Base-by-base conservation (phyloP, 35 echinoderm and acorn worm species). In the Patiria miniata region DNA sequence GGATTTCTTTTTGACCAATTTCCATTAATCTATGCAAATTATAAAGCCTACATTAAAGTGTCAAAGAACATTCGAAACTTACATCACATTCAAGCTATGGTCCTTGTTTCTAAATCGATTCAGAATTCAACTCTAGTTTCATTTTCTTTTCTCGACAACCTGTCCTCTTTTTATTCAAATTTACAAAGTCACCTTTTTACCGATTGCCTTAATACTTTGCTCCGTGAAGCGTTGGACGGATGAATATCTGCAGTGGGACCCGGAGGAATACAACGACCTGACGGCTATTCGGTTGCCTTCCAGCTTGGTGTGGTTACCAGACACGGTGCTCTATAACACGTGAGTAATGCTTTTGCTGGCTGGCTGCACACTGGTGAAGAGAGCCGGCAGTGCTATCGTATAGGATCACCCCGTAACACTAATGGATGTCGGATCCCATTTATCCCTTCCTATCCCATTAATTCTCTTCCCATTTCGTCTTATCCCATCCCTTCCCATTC, bases 301-400 rank as follows among this genome's bases (percentile, higher is more conserved):
- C 3, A 79, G 21, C 22, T 79, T 77, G 83, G 23, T 99, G 16
- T 99, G 96, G 96, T 83, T 94, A n/a, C 96, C 96, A 10, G 96
- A 99, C 61, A 99, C 96, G 23, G 78, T 99, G 1, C 79, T 99
- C 55, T 99, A 99, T 77, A 99, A 94, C 79, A 99, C 89, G 96
- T 99, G 83, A 94, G 95, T 44, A 7, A 68, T 32, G 0, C 15
- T 28, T 32, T 16, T 5, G n/a, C 4, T n/a, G n/a, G n/a, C n/a
- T n/a, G n/a, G n/a, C n/a, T n/a, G n/a, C n/a, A 10, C 1, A 78
- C 15, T n/a, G 15, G 16, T 78, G 30, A 14, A 21, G 14, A 33
- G 15, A 1, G 73, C 33, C n/a, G 73, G n/a, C 16, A 16, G n/a
- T n/a, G n/a, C n/a, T n/a, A n/a, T n/a, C n/a, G n/a, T n/a, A n/a